Percentiles rank a stretch among this genome's conserved stretches.
Conservation (phyloP, 2,797 vertebrate genomes). For the Jordanella pulchra region DNA sequence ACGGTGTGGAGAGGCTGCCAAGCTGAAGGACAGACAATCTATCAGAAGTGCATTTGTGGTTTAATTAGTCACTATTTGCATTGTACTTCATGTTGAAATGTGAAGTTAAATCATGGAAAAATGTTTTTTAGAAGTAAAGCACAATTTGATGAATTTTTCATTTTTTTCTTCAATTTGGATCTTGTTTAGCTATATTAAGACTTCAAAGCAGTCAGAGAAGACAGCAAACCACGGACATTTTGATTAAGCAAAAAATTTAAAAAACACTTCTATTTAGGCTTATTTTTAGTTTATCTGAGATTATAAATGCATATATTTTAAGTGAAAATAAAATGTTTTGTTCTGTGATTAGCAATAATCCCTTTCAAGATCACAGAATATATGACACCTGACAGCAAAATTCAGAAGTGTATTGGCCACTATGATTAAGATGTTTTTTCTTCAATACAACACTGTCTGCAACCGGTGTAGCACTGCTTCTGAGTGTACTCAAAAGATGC, state of each 20-base stretch:
- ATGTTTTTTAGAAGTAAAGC: constrained; percentile 26
- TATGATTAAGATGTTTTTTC: constrained; percentile 56
- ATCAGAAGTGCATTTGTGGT: constrained; percentile 43
- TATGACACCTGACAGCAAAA: constrained; percentile 46
- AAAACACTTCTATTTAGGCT: constrained; percentile 23
- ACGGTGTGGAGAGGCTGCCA: constrained; percentile 45
- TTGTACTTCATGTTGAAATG: constrained; percentile 13
- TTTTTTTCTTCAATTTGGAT: constrained; percentile 33
- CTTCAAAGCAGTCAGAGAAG: constrained; percentile 48
- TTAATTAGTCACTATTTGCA: constrained; percentile 27
- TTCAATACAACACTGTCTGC: constrained; percentile 56
- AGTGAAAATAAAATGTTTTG: constrained; percentile 8
- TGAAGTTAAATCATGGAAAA: constrained; percentile 3
- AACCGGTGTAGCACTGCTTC: constrained; percentile 22
- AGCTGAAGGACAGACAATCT: constrained; percentile 55
- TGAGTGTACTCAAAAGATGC: constrained; percentile 35
- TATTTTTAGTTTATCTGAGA: constrained; percentile 17
- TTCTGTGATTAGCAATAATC: constrained; percentile 19
- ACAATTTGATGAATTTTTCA: constrained; percentile 11
- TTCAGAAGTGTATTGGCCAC: constrained; percentile 39
- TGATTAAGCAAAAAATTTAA: constrained; percentile 36
- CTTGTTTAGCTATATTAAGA: constrained; percentile 46
- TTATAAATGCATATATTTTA: neutral
- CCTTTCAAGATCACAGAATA: neutral
- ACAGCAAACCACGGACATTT: constrained; percentile 45